Base-by-base conservation (phyloP, 2,797 vertebrate genomes). In the Okamejei kenojei region DNA sequence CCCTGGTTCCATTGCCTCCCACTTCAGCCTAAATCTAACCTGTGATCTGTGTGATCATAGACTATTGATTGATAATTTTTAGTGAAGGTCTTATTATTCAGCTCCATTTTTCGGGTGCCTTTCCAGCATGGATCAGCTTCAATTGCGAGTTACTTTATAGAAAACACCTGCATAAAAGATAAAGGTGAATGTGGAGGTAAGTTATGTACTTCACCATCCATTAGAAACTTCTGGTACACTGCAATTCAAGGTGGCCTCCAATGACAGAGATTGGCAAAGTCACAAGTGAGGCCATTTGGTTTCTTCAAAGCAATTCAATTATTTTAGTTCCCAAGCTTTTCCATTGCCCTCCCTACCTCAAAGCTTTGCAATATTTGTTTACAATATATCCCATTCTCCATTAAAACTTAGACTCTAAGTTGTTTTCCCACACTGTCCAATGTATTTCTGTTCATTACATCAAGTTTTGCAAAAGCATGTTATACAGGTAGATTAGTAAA, bases 51-150 rank as follows among this genome's bases (percentile, higher is more conserved):
- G 68, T 71, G 68, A 17, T 73, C 23, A 91, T 68, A 26, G 68
- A n/a, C n/a, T 93, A 32, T 97, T 97, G 94, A 98, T 81, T 74
- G 97, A 96, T 96, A 98, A 86, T 94, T 91, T 93, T 96, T 93
- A 10, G 96, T 95, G 23, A 96, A 0, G 97, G 97, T 6, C 97
- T 96, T 78, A 98, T 94, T 94, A 98, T 97, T 95, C 98, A 95
- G 93, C 95, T 95, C 97, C 97, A 21, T 77, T 93, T 0, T 96
- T 95, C 2, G 97, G 96, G 74, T 97, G 96, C 32, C 93, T 94
- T 65, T 95, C 93, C 54, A 98, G 95, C 96, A 98, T 97, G 23
- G 93, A 93, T 94, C 96, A 0, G 97, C 97, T 94, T 97, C 95
- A 93, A 93, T 96, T 94, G 35, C 97, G 96, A 84, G 95, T 96